Base-by-base conservation (phyloP, 2,113 vertebrate species). In the Phalacrocorax carbo region DNA sequence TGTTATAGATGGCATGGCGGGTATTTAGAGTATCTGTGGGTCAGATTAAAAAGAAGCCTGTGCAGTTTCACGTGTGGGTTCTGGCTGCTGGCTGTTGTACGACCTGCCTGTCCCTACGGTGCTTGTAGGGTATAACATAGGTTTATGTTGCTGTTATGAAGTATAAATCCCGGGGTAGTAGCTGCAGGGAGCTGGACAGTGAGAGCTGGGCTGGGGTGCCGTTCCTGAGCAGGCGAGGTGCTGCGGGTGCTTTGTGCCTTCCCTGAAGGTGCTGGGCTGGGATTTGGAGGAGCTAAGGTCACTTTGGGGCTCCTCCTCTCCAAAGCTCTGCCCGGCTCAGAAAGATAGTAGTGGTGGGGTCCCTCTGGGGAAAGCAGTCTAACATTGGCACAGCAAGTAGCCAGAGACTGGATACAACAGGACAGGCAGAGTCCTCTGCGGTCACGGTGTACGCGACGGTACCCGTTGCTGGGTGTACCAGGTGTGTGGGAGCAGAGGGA, bases 351-450 rank as follows among this genome's bases (percentile, higher is more conserved):
- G 38, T 4, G 9, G 7, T 42, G 44, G 36, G 15, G 9, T 68
- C 23, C 32, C 9, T 42, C 14, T 62, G 58, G 32, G 29, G 38
- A 16, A 62, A 76, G 58, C 0, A 0, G 6, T 27, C 6, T 7
- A 17, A 2, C 13, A 5, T 13, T 0, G 3, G 23, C 15, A 42
- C 36, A 32, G 36, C 0, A 3, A 22, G 21, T 38, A 64, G 49
- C n/a, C 23, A 19, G 22, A 80, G 61, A 32, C 4, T 48, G 61
- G 84, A 17, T 1, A 4, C 21, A 23, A 2, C 3, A 42, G 79
- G 29, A 32, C 11, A 15, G 60, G 15, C 7, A 9, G 29, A 13
- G 54, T 51, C 29, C 65, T n/a, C 49, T 17, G 19, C 1, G 5
- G 12, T 32, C 29, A 8, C 34, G 4, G 34, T 1, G n/a, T 38